phyloP scores from a whole-genome alignment of 2,113 vertebrate species.

The Colistium nudipinnis region DNA sequence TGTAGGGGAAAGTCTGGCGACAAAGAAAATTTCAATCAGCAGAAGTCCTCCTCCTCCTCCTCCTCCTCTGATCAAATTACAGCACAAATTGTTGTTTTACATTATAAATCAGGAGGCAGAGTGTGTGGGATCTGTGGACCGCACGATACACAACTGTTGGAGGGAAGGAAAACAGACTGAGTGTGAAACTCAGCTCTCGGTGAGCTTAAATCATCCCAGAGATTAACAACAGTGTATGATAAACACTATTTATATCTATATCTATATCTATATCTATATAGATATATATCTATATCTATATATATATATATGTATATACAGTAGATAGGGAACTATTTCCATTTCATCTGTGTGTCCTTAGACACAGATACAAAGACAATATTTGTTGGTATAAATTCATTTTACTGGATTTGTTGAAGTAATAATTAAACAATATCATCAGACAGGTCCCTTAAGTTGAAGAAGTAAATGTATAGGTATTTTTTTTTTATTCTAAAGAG shows the following conservation, averaged over 20 bases:
- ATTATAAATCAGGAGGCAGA: slow-evolving; percentile 29
- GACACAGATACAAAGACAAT: background rate
- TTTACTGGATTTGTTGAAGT: background rate
- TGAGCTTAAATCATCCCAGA: background rate
- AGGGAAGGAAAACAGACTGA: slow-evolving; percentile 10
- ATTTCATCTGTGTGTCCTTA: background rate
- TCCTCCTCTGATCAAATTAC: slow-evolving; percentile 43
- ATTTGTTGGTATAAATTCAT: background rate
- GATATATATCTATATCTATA: too few species aligned
- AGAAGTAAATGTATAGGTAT: background rate
- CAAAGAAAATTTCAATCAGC: slow-evolving; percentile 52
- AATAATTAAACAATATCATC: background rate
- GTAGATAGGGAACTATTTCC: background rate
- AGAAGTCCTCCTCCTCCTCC: too few species aligned
- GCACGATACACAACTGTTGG: background rate
- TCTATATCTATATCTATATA: too few species aligned
- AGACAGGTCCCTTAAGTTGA: background rate
- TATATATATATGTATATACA: too few species aligned
- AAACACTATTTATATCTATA: too few species aligned
- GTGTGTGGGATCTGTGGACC: background rate
- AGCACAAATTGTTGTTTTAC: slow-evolving; percentile 35
- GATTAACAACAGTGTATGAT: too few species aligned
- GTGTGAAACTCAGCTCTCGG: slow-evolving; percentile 1
- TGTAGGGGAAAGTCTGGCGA: slow-evolving; percentile 57
- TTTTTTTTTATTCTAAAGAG: background rate